Evolutionary conservation across 2,113 vertebrate genomes (phyloP).

Genomic region (Eubucco bourcierii): DNA sequence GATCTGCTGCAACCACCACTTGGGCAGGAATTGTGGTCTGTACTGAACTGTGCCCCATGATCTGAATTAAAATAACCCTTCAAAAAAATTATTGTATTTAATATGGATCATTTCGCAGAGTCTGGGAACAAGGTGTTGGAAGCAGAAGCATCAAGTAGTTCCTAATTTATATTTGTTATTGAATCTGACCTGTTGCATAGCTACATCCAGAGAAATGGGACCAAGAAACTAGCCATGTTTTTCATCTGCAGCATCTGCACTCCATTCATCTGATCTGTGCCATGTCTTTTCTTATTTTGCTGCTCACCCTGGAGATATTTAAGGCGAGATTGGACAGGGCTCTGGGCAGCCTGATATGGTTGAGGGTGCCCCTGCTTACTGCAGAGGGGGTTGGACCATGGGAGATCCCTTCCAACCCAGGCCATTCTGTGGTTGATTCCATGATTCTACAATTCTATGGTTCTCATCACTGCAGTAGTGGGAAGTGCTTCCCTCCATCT

Average conservation of each 20-base stretch:
- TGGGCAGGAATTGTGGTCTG: not conserved
- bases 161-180: not conserved
- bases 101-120: not conserved
- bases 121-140: not conserved
- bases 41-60: not conserved
- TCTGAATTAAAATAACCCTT: slow-evolving; percentile 24
- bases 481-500: not conserved
- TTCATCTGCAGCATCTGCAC: not conserved
- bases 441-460: no score
- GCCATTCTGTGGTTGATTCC: no score
- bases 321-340: no score
- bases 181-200: not conserved
- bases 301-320: not conserved
- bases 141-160: not conserved
- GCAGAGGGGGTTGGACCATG: no score
- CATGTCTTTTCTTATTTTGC: not conserved
- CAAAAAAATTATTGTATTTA: slow-evolving; percentile 18
- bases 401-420: no score
- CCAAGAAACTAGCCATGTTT: not conserved
- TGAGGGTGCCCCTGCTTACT: no score
- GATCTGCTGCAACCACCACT: not conserved
- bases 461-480: rapidly evolving
- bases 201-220: not conserved
- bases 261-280: not conserved
- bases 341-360: no score